phyloP scores from a whole-genome alignment of 2,113 vertebrate genomes.

The Dermatemys mawii region DNA sequence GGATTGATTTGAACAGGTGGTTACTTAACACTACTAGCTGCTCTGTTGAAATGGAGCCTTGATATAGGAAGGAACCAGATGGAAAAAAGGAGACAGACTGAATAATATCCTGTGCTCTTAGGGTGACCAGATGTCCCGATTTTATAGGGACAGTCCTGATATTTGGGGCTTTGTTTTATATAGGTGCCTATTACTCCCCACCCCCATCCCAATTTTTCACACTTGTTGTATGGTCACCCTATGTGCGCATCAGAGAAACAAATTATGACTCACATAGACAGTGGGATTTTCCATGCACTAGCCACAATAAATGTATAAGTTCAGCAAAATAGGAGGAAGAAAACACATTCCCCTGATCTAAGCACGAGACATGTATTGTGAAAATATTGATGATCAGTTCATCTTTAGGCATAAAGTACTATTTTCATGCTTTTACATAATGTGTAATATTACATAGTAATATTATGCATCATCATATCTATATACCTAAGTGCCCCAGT shows the following conservation, averaged over 20 bases:
- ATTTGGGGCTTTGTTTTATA: too few relatives aligned
- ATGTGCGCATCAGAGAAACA: neutral
- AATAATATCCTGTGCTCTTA: neutral
- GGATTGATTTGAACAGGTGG: slow-evolving; percentile 47
- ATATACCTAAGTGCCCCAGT: neutral
- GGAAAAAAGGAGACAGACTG: slow-evolving; percentile 63
- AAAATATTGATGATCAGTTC: slow-evolving; percentile 7
- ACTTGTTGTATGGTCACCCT: too few relatives aligned
- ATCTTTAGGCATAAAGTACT: neutral
- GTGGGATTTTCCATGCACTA: slow-evolving; percentile 41
- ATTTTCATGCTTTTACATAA: neutral
- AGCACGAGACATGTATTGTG: neutral
- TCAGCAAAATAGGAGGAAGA: slow-evolving; percentile 20
- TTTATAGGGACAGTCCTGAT: too few relatives aligned
- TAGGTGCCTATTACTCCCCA: too few relatives aligned
- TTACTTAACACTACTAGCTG: slow-evolving; percentile 48
- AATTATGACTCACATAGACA: slow-evolving; percentile 14
- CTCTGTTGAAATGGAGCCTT: slow-evolving; percentile 53
- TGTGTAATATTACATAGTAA: neutral
- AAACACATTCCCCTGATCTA: neutral
- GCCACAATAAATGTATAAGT: slow-evolving; percentile 21
- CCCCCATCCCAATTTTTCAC: too few relatives aligned
- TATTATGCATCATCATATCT: neutral
- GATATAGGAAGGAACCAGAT: slow-evolving; percentile 28
- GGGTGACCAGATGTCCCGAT: too few relatives aligned